Evolutionary conservation across 2,113 vertebrate species (phyloP), one percentile per base, ranked within the genome.

Genomic region (Tychaedon coryphoeus): DNA sequence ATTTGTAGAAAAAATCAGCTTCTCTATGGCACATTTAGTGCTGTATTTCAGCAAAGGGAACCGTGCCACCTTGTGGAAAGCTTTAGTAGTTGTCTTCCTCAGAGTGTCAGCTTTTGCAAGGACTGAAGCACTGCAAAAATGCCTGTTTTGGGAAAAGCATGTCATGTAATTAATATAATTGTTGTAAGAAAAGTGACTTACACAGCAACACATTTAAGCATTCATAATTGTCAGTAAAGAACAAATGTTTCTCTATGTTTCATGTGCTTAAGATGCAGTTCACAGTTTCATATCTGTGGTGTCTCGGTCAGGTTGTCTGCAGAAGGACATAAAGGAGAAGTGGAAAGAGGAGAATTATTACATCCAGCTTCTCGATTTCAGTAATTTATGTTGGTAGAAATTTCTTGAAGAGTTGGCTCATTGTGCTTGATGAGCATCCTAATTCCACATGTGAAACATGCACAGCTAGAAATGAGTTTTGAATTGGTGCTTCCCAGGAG

Each of bases 41-140:
- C 25, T 26, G 19, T 12, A 48, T 94, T 96, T 97, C 74, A 86
- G 66, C 65, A 82, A 96, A 93, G 96, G 62, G 58, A 92, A 43
- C 72, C 4, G 1, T 97, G 98, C 97, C 98, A 96, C 84, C 97
- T 93, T 90, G 97, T 97, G 98, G 98, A 84, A 69, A 51, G 4
- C 43, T 58, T 22, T 72, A 67, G 86, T 72, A 93, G 75, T 62
- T 62, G 40, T 77, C 85, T 88, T 82, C 58, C 16, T 14, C 2
- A 1, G 34, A 40, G 19, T 1, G 7, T 66, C 43, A 51, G 6
- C 23, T 89, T 71, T 54, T 74, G 56, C 66, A 54, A 88, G 64
- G 43, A 72, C 13, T 20, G 33, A 60, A 75, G 16, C 24, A 5
- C 50, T 58, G 51, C 57, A 74, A 12, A 92, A 82, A 58, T 23